phyloP scores from a whole-genome alignment of 2,113 vertebrate genomes.

The Rissa tridactyla region DNA sequence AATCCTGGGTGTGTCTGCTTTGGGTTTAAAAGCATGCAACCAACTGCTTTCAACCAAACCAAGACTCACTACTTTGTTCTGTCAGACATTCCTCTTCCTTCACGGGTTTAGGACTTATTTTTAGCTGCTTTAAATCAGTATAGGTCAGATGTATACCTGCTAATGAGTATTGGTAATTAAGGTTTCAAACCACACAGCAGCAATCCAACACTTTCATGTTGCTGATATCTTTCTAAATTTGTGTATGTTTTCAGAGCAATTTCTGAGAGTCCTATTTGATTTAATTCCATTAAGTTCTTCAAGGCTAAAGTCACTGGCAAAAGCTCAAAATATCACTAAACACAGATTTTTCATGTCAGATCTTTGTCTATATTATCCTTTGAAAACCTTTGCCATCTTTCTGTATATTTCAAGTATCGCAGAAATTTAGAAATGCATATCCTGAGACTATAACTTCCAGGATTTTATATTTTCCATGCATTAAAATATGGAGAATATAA shows the following conservation, averaged over 20 bases:
- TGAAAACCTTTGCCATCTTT: neutral
- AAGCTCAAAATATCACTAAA: neutral
- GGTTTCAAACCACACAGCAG: constrained; percentile 37
- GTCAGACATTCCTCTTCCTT: neutral
- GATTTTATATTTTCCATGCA: neutral
- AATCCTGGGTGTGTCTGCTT: neutral
- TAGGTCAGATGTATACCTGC: constrained; percentile 44
- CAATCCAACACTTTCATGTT: constrained; percentile 41
- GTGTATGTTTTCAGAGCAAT: constrained; percentile 19
- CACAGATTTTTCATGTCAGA: neutral
- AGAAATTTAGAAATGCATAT: neutral
- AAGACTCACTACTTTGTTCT: neutral
- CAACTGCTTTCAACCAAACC: neutral
- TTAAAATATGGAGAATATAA: neutral
- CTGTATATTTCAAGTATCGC: neutral
- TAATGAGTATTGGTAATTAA: constrained; percentile 52
- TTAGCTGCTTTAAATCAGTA: constrained; percentile 6
- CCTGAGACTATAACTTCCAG: neutral
- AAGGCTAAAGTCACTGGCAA: neutral
- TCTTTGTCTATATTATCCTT: neutral
- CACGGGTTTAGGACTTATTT: neutral
- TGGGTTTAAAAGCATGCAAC: neutral
- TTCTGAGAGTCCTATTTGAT: neutral
- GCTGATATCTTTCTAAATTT: constrained; percentile 4
- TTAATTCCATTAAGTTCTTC: constrained; percentile 19